Conservation (phyloP, 2,113 vertebrate species). For the Hiodon tergisus region DNA sequence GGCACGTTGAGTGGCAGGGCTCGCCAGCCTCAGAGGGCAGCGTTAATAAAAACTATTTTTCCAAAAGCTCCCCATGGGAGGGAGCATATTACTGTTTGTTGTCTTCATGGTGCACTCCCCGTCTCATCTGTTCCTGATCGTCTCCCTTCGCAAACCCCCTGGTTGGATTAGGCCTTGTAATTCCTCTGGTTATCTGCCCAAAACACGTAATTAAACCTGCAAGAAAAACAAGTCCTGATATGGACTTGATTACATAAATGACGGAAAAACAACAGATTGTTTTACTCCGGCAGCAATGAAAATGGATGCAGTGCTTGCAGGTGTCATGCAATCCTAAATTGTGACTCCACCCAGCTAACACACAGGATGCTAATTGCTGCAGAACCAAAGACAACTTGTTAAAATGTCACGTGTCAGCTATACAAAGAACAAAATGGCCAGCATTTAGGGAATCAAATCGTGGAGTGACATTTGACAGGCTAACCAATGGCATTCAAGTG, state of each 20-base stretch:
- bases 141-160: slow-evolving; percentile 44
- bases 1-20: slow-evolving; percentile 12
- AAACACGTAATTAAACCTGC: slow-evolving; percentile 49
- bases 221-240: not conserved
- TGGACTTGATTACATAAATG: not conserved
- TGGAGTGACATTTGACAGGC: not conserved
- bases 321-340: not conserved
- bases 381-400: too few species aligned
- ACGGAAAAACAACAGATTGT: not conserved
- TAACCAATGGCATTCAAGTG: not conserved
- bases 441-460: not conserved
- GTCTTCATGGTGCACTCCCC: slow-evolving; percentile 27
- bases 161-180: slow-evolving; percentile 43
- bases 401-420: too few species aligned
- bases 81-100: slow-evolving; percentile 25
- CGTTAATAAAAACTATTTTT: slow-evolving; percentile 12
- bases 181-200: slow-evolving; percentile 38
- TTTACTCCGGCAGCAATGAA: not conserved
- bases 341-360: not conserved
- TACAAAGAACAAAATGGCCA: not conserved
- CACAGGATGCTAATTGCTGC: too few species aligned
- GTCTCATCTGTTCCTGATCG: slow-evolving; percentile 45
- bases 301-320: not conserved
- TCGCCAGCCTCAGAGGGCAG: not conserved
- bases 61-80: slow-evolving; percentile 1